Evolutionary conservation across 2,797 vertebrate species (phyloP).

Genomic region (Platalea minor): DNA sequence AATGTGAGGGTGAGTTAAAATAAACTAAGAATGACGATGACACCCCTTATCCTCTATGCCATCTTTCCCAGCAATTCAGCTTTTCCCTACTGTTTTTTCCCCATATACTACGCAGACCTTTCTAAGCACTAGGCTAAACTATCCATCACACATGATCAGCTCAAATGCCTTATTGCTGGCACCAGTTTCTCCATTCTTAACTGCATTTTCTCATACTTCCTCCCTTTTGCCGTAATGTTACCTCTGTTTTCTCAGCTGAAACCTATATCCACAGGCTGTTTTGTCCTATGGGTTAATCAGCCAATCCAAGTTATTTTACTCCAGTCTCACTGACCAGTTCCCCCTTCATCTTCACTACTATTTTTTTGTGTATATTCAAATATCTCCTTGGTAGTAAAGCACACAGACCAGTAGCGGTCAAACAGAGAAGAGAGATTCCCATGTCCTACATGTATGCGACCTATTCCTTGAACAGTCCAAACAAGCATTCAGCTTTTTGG

Average conservation of each 20-base stretch:
- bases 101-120: not conserved
- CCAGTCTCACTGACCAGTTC: not conserved
- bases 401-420: not conserved
- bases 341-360: not conserved
- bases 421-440: not conserved
- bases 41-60: not conserved
- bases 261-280: not conserved
- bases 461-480: not conserved
- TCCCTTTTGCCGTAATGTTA: not conserved
- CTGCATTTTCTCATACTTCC: not conserved
- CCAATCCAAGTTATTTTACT: not conserved
- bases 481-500: not conserved
- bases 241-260: not conserved
- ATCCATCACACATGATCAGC: rapidly evolving
- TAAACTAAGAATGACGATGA: not conserved
- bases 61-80: not conserved
- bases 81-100: not conserved
- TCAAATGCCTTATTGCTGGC: not conserved
- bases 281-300: not conserved
- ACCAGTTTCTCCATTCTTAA: not conserved
- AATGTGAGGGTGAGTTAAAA: not conserved
- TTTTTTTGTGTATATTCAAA: not conserved
- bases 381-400: not conserved
- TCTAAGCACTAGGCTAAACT: not conserved
- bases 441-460: not conserved